Base-by-base conservation (phyloP, 2,113 vertebrate species). In the Thomomys bottae region DNA sequence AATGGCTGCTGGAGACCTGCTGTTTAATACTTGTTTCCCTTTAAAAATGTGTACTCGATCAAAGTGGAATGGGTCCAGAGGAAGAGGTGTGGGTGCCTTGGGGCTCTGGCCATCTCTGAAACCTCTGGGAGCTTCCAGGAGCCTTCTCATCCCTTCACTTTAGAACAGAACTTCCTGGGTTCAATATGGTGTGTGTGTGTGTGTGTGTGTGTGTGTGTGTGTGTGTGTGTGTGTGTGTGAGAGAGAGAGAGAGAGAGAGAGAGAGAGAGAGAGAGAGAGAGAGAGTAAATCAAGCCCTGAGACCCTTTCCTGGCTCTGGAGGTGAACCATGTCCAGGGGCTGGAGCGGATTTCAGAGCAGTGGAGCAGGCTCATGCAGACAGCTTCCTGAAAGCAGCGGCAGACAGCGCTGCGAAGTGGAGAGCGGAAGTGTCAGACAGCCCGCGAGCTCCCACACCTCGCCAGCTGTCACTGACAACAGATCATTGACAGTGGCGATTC, bases 381-480 rank as follows among this genome's bases (percentile, higher is more conserved):
- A 67, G 66, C 61, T 75, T 61, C 71, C 63, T 21, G 10, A 78
- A 34, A 66, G 61, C n/a, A 1, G 78, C 79, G 20, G 6, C 85
- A 77, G 85, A 32, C 78, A 85, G 71, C 0, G 5, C 8, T 38
- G 59, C 26, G 1, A 90, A 54, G 67, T 89, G 82, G 61, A 80
- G 73, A 93, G 45, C 26, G 32, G 20, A 83, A 1, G 36, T 49
- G 85, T 87, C 75, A 63, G 87, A 77, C 83, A 68, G 79, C 0
- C 0, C 0, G 73, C 30, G 45, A 75, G 84, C 71, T 79, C 72
- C 84, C 0, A 5, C 32, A 0, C 76, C 81, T 90, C 1, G 2
- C 81, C 91, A n/a, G 81, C 67, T 75, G 14, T 89, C 88, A 57
- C 79, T 66, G 94, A 96, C 83, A 88, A 84, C 83, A 93, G 88